phyloP scores from a whole-genome alignment of 2,888 invertebrate genomes.

The Xylophagus ater region DNA sequence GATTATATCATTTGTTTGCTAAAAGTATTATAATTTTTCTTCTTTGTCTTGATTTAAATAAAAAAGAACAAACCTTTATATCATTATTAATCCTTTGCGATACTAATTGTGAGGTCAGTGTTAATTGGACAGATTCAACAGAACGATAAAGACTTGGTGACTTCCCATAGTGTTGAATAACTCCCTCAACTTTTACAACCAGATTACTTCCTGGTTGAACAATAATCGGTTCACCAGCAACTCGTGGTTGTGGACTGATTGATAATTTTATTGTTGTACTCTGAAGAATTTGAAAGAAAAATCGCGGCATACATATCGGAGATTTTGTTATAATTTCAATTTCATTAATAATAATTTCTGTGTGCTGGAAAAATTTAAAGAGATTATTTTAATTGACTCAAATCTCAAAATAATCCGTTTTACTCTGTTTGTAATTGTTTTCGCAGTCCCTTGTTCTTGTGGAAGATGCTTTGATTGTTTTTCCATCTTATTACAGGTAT shows the following conservation, averaged over 20 bases:
- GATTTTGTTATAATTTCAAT: slow-evolving; percentile 51
- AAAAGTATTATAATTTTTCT: not conserved
- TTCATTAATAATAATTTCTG: slow-evolving; percentile 48
- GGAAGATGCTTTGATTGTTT: slow-evolving; percentile 31
- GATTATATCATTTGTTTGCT: slow-evolving; percentile 34
- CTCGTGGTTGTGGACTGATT: slow-evolving; percentile 67
- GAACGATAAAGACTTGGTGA: slow-evolving; percentile 57
- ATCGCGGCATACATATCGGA: slow-evolving; percentile 59
- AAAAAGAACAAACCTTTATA: slow-evolving; percentile 6
- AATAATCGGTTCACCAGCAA: slow-evolving; percentile 70
- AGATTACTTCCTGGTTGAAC: slow-evolving; percentile 76
- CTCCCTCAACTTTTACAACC: slow-evolving; percentile 88
- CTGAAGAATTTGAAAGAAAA: slow-evolving; percentile 77
- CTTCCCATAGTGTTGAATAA: slow-evolving; percentile 60
- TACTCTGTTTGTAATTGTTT: slow-evolving; percentile 34
- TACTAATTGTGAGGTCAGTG: slow-evolving; percentile 53
- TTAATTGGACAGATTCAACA: slow-evolving; percentile 59
- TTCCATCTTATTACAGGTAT: slow-evolving; percentile 34
- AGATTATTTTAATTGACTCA: not conserved
- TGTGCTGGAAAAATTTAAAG: slow-evolving; percentile 31
- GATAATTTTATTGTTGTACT: slow-evolving; percentile 71
- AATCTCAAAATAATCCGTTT: not conserved
- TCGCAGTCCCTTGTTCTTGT: slow-evolving; percentile 29
- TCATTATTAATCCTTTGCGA: slow-evolving; percentile 30
- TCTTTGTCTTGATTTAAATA: slow-evolving; percentile 1